A percentile compares a stretch with the other conserved stretches of the same genome.
These are phyloP conservation scores for Tauraco hartlaubi DNA, from an alignment of 2,797 vertebrate genomes.

Conservation along the genomic window DNA sequence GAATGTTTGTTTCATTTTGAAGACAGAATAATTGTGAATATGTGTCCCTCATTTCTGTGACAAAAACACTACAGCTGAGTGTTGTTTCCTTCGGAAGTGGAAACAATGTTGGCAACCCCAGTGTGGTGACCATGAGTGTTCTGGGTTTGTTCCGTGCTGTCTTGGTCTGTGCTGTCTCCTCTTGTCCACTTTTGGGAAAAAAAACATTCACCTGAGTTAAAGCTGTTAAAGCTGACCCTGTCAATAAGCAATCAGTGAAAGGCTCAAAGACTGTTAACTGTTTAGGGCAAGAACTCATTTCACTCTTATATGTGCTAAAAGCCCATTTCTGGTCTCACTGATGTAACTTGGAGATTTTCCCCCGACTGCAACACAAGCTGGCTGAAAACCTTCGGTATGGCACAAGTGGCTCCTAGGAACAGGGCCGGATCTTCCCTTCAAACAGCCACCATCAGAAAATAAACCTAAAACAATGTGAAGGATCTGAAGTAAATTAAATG, in stretches of 20 bases:
- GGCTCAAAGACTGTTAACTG: background rate
- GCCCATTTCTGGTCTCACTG: conserved; percentile 58
- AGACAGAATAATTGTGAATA: background rate
- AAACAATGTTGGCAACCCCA: conserved; percentile 17
- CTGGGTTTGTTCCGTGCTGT: conserved; percentile 32
- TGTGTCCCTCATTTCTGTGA: conserved; percentile 32
- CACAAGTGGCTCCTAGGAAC: background rate
- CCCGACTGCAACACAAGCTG: background rate
- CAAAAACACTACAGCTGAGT: conserved; percentile 8
- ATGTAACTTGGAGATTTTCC: background rate
- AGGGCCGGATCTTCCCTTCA: background rate
- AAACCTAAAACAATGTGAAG: background rate
- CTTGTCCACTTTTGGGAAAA: background rate
- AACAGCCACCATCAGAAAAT: background rate
- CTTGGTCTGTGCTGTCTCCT: conserved; percentile 14
- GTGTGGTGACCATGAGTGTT: conserved; percentile 38
- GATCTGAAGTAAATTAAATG: background rate
- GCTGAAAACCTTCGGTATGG: background rate
- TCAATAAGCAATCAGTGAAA: background rate
- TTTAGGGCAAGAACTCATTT: conserved; percentile 30
- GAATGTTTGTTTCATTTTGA: background rate
- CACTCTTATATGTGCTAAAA: background rate
- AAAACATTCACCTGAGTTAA: background rate
- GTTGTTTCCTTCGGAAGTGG: background rate
- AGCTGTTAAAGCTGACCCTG: background rate